Conservation (phyloP, 1,140 invertebrate species). For the Paracyclopina nana region DNA sequence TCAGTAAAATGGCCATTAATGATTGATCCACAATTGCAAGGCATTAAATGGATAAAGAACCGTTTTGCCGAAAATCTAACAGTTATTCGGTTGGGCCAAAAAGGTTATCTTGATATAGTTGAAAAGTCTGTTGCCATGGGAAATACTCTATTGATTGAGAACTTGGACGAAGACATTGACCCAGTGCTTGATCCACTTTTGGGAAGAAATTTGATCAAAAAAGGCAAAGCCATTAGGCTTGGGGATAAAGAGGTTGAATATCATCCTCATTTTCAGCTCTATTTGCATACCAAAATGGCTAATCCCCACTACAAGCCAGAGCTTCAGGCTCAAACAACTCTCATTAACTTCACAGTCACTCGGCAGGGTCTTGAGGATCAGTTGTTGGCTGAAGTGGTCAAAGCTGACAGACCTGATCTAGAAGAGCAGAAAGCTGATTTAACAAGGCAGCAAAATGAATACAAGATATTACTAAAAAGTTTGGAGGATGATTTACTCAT, state of each 20-base stretch:
- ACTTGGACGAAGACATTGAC: constrained; percentile 81
- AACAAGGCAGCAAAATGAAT: constrained; percentile 88
- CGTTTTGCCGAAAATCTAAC: constrained; percentile 60
- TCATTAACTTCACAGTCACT: constrained; percentile 94
- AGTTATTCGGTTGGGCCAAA: constrained; percentile 68
- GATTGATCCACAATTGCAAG: constrained; percentile 82
- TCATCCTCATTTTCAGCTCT: constrained; percentile 60
- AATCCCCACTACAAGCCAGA: constrained; percentile 97
- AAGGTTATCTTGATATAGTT: constrained; percentile 72
- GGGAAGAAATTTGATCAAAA: constrained; percentile 81
- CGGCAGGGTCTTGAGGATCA: constrained; percentile 95
- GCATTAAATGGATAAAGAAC: constrained; percentile 91
- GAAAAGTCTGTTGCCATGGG: constrained; percentile 38
- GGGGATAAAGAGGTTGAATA: constrained; percentile 93
- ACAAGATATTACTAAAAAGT: constrained; percentile 80
- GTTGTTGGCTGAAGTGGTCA: constrained; percentile 81
- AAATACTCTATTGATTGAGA: constrained; percentile 67
- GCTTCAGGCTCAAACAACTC: constrained; percentile 90
- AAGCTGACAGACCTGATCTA: constrained; percentile 82
- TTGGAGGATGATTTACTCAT: constrained; percentile 81
- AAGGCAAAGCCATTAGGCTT: constrained; percentile 81
- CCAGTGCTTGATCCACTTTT: constrained; percentile 80
- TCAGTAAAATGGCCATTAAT: constrained; percentile 92
- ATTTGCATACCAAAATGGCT: constrained; percentile 84
- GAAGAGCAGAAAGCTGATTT: constrained; percentile 66